Evolutionary conservation across 2,113 vertebrate species (phyloP).

Genomic region (Tachuris rubrigastra): DNA sequence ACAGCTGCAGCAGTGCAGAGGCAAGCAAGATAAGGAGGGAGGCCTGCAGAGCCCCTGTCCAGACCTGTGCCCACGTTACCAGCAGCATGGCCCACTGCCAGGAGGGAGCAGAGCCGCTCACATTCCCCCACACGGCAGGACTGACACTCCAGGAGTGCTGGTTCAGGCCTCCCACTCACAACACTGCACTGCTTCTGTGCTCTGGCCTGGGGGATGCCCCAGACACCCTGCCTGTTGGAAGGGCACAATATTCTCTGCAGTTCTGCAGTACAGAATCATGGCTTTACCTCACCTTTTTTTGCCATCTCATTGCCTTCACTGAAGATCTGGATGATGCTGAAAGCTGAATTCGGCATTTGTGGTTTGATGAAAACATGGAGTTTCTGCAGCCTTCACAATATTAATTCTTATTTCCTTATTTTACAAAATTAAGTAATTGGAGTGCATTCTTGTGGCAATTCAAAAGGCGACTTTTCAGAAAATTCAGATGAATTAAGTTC

Average conservation of each 20-base stretch:
- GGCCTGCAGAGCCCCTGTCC: not conserved
- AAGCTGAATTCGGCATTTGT: not conserved
- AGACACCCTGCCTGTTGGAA: not conserved
- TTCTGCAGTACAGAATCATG: not conserved
- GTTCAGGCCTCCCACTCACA: not conserved
- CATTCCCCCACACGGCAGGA: accelerated
- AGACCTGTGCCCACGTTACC: not conserved
- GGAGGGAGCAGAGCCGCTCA: not conserved
- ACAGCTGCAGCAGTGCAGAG: accelerated
- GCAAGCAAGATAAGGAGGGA: not conserved
- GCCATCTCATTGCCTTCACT: not conserved
- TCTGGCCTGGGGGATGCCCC: not conserved
- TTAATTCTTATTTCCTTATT: not conserved
- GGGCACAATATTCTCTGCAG: not conserved
- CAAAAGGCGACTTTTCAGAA: not conserved
- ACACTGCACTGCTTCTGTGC: accelerated
- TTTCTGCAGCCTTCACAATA: not conserved
- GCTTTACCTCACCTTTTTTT: not conserved
- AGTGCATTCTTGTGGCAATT: not conserved
- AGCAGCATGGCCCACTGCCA: not conserved
- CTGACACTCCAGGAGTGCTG: too few species aligned
- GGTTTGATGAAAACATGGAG: not conserved
- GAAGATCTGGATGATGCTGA: not conserved
- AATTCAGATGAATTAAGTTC: not conserved
- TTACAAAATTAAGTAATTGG: not conserved